These are phyloP conservation scores for Pomatostomus ruficeps DNA, from an alignment of 2,113 vertebrate genomes.

Conservation along the genomic window DNA sequence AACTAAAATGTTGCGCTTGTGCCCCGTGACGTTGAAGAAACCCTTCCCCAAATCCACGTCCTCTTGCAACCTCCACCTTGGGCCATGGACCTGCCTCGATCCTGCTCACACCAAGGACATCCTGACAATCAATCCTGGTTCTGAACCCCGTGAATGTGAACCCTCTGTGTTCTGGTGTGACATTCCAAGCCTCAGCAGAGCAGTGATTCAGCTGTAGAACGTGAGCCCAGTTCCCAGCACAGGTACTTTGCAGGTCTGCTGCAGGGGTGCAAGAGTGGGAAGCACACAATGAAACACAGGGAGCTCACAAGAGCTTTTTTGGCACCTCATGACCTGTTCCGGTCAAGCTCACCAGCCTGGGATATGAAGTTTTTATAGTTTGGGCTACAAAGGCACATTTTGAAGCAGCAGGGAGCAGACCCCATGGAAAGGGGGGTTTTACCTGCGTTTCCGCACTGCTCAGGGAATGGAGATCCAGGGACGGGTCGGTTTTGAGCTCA, in stretches of 20 bases:
- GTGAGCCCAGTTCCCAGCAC: neutral
- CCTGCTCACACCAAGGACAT: neutral
- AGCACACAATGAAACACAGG: fast-evolving
- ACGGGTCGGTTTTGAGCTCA: constrained; percentile 88
- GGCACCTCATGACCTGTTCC: neutral
- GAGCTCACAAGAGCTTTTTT: neutral
- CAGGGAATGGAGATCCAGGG: constrained; percentile 88
- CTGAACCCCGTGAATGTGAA: neutral
- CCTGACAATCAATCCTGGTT: fast-evolving
- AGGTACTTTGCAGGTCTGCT: neutral
- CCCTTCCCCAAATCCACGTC: neutral
- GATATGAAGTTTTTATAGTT: neutral
- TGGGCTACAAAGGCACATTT: neutral
- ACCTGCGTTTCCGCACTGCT: constrained; percentile 95
- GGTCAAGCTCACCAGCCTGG: neutral
- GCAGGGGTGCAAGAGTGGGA: neutral
- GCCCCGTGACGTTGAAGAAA: neutral
- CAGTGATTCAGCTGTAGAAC: neutral
- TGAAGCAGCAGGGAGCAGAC: neutral
- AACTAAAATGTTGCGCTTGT: fast-evolving
- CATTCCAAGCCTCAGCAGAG: neutral
- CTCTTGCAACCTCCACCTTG: neutral
- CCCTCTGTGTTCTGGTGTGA: neutral
- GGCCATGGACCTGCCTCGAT: neutral
- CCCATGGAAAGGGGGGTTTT: neutral